Evolutionary conservation across 2,113 vertebrate species (phyloP).

Genomic region (Prunella fulvescens): DNA sequence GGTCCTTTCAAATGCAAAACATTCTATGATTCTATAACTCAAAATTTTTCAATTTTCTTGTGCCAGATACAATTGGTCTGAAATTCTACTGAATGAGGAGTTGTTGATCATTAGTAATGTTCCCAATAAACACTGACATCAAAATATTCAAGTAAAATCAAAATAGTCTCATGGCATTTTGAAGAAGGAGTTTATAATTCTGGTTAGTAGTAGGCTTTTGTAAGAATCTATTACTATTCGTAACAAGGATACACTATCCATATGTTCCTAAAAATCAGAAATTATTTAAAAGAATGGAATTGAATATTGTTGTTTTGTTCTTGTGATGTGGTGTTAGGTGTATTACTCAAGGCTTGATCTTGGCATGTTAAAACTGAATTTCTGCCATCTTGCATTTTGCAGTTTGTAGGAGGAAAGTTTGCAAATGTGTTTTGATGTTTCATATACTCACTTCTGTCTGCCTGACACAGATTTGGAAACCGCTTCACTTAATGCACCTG

Average conservation of each 20-base stretch:
- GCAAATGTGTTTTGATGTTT: not conserved
- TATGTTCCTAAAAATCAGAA: not conserved
- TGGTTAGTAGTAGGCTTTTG: not conserved
- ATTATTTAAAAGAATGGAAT: not conserved
- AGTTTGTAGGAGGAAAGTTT: not conserved
- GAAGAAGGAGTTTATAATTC: not conserved
- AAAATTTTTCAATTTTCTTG: not conserved
- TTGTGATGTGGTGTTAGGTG: not conserved
- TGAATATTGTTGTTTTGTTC: not conserved
- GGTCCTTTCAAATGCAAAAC: not conserved
- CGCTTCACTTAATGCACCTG: not conserved
- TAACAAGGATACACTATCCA: not conserved
- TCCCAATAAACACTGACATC: not conserved
- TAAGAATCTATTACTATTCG: not conserved
- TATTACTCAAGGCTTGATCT: not conserved
- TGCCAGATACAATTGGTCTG: not conserved
- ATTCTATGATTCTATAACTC: not conserved
- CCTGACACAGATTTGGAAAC: not conserved
- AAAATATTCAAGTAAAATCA: not conserved
- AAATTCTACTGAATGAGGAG: not conserved
- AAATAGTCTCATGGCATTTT: not conserved
- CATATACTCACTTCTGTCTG: not conserved
- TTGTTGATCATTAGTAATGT: not conserved
- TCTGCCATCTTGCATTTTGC: not conserved
- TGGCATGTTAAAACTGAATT: not conserved